These are phyloP conservation scores for Tarsius wallacei DNA, from an alignment of 2,797 vertebrate species.

Conservation along the genomic window DNA sequence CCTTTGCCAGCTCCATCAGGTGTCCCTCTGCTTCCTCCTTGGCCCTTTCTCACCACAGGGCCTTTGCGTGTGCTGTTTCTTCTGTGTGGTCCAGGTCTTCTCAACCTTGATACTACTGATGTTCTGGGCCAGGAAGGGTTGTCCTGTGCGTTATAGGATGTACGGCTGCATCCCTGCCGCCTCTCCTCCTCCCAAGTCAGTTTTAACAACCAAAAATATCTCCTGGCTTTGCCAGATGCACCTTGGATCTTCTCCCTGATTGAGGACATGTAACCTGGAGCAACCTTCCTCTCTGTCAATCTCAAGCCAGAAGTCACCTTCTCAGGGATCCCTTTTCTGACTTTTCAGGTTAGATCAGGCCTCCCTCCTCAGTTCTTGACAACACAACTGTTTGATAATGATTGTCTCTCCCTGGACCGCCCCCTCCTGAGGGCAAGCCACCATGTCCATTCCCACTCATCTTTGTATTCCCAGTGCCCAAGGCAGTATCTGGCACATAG, in stretches of 20 bases:
- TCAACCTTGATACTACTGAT: background rate
- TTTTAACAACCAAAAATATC: background rate
- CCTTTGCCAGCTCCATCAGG: background rate
- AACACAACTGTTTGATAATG: accelerated
- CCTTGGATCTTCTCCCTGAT: background rate
- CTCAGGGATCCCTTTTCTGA: background rate
- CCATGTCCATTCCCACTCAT: too few relatives aligned
- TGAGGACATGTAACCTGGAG: background rate
- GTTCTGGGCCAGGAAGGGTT: background rate
- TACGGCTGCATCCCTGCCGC: background rate
- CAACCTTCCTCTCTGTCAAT: too few relatives aligned
- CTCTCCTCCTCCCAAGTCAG: background rate
- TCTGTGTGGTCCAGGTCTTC: background rate
- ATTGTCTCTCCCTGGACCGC: background rate
- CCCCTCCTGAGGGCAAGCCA: background rate
- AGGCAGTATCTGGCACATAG: background rate
- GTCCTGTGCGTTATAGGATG: too few relatives aligned
- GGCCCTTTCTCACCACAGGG: background rate
- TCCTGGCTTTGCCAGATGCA: background rate
- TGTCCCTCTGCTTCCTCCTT: background rate
- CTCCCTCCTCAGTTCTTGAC: background rate
- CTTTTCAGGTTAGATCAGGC: background rate
- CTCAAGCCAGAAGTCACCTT: background rate
- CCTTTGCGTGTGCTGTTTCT: background rate
- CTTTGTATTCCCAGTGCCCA: background rate